Percentiles rank a stretch among this genome's conserved stretches.
Conservation (phyloP, 2,888 invertebrate genomes). For the Syrista parreyssii region DNA sequence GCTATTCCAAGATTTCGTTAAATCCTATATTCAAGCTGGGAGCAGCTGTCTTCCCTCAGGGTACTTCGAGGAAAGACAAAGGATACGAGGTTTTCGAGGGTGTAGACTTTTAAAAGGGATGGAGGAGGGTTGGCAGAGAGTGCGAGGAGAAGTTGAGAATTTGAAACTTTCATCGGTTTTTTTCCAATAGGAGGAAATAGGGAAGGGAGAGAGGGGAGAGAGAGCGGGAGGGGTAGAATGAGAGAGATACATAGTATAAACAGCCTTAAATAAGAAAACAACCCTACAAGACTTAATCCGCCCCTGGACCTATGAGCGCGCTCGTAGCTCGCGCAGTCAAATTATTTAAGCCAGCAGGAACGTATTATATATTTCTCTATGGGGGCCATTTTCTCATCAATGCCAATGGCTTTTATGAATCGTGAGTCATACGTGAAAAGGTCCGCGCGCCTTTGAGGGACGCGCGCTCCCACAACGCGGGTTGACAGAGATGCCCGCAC, state of each 20-base stretch:
- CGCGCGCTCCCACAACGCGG: conserved; percentile 6
- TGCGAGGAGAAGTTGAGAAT: neutral
- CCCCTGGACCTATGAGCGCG: neutral
- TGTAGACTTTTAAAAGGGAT: too few relatives aligned
- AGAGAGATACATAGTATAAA: conserved; percentile 23
- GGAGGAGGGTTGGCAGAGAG: neutral
- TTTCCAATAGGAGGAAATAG: neutral
- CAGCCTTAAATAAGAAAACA: neutral
- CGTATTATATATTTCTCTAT: conserved; percentile 49
- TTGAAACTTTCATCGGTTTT: neutral
- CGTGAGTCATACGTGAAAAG: conserved; percentile 61
- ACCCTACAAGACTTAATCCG: conserved; percentile 16
- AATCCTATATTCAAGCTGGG: too few relatives aligned
- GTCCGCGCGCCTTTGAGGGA: conserved; percentile 20
- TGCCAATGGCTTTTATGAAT: conserved; percentile 60
- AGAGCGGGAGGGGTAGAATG: too few relatives aligned
- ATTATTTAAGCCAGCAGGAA: conserved; percentile 29
- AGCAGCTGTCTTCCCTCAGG: too few relatives aligned
- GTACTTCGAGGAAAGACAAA: too few relatives aligned
- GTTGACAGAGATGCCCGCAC: neutral
- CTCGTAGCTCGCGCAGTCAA: conserved; percentile 15
- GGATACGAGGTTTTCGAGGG: too few relatives aligned
- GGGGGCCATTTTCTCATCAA: conserved; percentile 61
- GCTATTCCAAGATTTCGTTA: too few relatives aligned
- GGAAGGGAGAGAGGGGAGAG: neutral